Evolutionary conservation across 2,888 invertebrate genomes (phyloP).

Genomic region (Drosophila suboccidentalis): DNA sequence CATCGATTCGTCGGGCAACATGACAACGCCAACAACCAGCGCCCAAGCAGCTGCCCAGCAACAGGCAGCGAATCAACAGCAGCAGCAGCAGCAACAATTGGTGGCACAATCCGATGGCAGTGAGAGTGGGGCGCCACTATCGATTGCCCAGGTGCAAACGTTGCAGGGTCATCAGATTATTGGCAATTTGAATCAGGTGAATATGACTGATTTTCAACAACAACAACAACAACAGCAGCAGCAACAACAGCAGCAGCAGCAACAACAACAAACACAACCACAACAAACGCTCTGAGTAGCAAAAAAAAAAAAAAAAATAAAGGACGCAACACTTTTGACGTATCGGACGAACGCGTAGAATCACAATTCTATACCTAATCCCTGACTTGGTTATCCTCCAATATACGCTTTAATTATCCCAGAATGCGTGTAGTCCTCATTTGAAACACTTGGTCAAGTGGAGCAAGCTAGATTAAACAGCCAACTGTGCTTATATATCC

Average conservation of each 20-base stretch:
- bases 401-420: conserved; percentile 45
- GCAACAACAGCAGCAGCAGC: conserved; percentile 56
- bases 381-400: conserved; percentile 42
- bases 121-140: conserved; percentile 85
- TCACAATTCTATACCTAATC: conserved; percentile 31
- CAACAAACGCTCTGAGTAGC: conserved; percentile 72
- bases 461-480: conserved; percentile 18
- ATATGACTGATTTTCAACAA: conserved; percentile 85
- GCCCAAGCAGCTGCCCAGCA: conserved; percentile 75
- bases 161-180: conserved; percentile 86
- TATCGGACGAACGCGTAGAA: conserved; percentile 49
- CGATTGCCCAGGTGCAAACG: conserved; percentile 86
- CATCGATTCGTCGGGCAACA: conserved; percentile 84
- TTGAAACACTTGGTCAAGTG: conserved; percentile 19
- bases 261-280: conserved; percentile 62
- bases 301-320: neutral
- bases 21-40: conserved; percentile 82
- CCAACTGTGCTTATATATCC: conserved; percentile 4
- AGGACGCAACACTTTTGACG: conserved; percentile 42
- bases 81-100: conserved; percentile 75
- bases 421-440: conserved; percentile 54
- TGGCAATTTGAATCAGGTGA: conserved; percentile 86
- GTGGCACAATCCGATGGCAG: conserved; percentile 85
- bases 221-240: conserved; percentile 75
- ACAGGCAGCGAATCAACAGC: conserved; percentile 61